phyloP scores from a whole-genome alignment of 2,888 invertebrate genomes.

The Troides oblongomaculatus region DNA sequence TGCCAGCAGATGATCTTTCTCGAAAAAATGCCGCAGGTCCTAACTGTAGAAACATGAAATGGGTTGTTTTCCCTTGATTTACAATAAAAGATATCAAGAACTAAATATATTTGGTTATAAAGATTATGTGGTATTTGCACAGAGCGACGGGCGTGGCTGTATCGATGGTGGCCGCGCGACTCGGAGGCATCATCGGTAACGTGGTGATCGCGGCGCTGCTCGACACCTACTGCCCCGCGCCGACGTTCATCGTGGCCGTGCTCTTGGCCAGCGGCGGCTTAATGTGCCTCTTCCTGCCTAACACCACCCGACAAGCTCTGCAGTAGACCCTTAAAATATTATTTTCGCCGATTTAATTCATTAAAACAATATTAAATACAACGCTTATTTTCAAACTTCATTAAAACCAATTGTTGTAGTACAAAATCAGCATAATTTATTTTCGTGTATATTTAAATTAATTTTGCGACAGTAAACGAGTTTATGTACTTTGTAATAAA shows the following conservation, averaged over 20 bases:
- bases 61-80: too few species aligned
- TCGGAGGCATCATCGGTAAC: slow-evolving; percentile 93
- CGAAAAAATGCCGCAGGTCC: too few species aligned
- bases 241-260: slow-evolving; percentile 93
- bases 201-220: slow-evolving; percentile 93
- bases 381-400: background rate
- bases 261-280: slow-evolving; percentile 93
- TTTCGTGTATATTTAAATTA: background rate
- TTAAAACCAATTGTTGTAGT: background rate
- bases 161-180: slow-evolving; percentile 92
- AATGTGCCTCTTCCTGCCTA: slow-evolving; percentile 92
- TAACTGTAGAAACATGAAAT: too few species aligned
- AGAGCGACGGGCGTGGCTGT: slow-evolving; percentile 95
- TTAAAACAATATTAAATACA: too few species aligned
- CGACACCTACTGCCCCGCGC: slow-evolving; percentile 93
- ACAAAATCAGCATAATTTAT: background rate
- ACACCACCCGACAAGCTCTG: slow-evolving; percentile 91
- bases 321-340: slow-evolving; percentile 47
- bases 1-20: too few species aligned
- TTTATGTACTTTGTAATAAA: background rate
- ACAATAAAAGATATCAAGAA: too few species aligned
- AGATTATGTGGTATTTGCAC: slow-evolving; percentile 39
- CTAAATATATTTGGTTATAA: too few species aligned
- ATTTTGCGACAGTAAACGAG: background rate
- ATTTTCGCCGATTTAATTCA: background rate